Conservation (phyloP, 2,888 invertebrate species). For the Dysmachus trigonus region DNA sequence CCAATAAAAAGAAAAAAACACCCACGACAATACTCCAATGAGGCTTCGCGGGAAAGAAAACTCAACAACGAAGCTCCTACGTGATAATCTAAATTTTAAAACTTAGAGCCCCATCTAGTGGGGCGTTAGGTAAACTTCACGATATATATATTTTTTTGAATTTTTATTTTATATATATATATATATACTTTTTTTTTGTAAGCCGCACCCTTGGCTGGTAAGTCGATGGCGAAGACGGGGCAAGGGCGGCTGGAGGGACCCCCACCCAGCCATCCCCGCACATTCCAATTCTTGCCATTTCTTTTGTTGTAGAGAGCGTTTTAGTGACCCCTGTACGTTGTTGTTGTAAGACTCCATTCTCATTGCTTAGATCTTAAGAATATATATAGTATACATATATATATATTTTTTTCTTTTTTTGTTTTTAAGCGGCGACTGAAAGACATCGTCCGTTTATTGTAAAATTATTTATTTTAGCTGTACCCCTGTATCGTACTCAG, state of each 20-base stretch:
- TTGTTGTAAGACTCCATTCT: slow-evolving; percentile 2
- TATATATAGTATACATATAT: background rate
- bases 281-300: slow-evolving; percentile 24
- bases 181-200: background rate
- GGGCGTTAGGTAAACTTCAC: background rate
- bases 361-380: slow-evolving; percentile 2
- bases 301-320: slow-evolving; percentile 11
- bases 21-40: slow-evolving; percentile 30
- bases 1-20: background rate
- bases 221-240: background rate
- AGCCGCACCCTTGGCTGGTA: background rate
- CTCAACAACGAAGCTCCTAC: slow-evolving; percentile 34
- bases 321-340: background rate
- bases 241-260: background rate
- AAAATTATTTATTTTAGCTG: slow-evolving; percentile 28
- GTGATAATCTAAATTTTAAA: slow-evolving; percentile 31
- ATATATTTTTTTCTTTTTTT: background rate
- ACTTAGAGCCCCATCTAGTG: background rate
- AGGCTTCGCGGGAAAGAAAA: slow-evolving; percentile 30
- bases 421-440: background rate
- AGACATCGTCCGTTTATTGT: background rate
- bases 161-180: background rate
- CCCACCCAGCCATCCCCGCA: background rate
- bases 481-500: background rate
- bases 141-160: background rate